Evolutionary conservation across 2,113 vertebrate species (phyloP).

Genomic region (Dascyllus trimaculatus): DNA sequence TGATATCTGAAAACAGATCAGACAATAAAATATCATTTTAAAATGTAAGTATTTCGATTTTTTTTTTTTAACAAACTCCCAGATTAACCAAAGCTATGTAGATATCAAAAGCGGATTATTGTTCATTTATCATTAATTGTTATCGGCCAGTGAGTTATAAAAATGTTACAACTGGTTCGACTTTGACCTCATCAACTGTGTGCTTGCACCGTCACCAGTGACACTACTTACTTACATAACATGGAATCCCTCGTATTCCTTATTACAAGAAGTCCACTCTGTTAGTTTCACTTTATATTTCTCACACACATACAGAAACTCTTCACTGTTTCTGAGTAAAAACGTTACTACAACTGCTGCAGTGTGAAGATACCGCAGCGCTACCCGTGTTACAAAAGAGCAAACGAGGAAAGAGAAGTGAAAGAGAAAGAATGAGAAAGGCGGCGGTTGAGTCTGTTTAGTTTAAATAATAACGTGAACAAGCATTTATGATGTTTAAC

Average conservation of each 20-base stretch:
- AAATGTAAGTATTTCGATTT: not conserved
- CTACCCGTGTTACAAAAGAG: not conserved
- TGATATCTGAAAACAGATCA: not conserved
- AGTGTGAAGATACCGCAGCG: not conserved
- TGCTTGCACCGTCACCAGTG: not conserved
- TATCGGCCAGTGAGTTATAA: not conserved
- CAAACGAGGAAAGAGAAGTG: conserved; percentile 8
- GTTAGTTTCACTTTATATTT: not conserved
- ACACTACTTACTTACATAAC: not conserved
- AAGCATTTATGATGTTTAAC: not conserved
- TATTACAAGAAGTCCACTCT: not conserved
- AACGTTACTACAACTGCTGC: not conserved
- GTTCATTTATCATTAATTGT: too few relatives aligned
- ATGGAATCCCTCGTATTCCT: not conserved
- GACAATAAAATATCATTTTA: too few relatives aligned
- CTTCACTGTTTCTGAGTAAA: not conserved
- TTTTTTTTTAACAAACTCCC: not conserved
- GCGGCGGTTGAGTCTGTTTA: not conserved
- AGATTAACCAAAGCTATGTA: not conserved
- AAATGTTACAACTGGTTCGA: not conserved
- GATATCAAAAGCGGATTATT: too few relatives aligned
- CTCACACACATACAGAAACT: not conserved
- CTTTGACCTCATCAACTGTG: not conserved
- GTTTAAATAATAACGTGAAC: not conserved
- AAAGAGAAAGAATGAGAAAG: not conserved